Base-by-base conservation (phyloP, 1,140 invertebrate genomes). In the Drosophila melanogaster region DNA sequence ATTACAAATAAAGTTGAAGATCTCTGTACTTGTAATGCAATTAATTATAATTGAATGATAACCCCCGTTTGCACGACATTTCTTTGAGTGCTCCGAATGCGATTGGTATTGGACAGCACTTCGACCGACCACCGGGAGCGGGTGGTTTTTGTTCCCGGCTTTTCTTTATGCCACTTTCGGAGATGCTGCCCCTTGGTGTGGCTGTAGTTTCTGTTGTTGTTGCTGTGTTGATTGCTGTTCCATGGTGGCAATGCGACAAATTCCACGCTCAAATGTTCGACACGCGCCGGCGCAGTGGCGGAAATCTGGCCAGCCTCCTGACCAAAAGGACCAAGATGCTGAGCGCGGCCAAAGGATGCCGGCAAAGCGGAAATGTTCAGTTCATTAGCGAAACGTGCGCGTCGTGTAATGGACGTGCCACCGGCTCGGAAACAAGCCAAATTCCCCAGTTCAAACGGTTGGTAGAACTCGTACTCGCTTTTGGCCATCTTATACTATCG, bases 381-480 rank as follows among this genome's bases (percentile, higher is more conserved):
- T 89, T 89, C 84, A 89, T 89, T 89, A 89, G 84, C 84, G 79
- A 89, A 89, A 83, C 84, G 84, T 89, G 84, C 84, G 84, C 85
- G 77, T 80, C 77, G 80, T 84, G 85, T 67, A 74, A 77, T 81
- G 85, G 84, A 90, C 80, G 84, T 89, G 84, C 41, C 30, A 30
- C 30, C 64, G 64, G 59, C 57, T 53, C 10, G 17, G 17, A 8
- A 11, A 15, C 7, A 11, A 44, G 40, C 6, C n/a, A 19, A 41
- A 53, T 53, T 53, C 46, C 14, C 14, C 41, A 40, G 41, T 15
- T 51, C 49, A 19, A 51, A 51, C 49, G 49, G 49, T 51, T 51
- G 49, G 49, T 51, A 51, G 47, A 24, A 50, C n/a, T 50, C 47
- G 26, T n/a, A 50, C n/a, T 50, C 47, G 47, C 47, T 30, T 33